Base-by-base conservation (phyloP, 2,888 invertebrate genomes). In the Noctua comes region DNA sequence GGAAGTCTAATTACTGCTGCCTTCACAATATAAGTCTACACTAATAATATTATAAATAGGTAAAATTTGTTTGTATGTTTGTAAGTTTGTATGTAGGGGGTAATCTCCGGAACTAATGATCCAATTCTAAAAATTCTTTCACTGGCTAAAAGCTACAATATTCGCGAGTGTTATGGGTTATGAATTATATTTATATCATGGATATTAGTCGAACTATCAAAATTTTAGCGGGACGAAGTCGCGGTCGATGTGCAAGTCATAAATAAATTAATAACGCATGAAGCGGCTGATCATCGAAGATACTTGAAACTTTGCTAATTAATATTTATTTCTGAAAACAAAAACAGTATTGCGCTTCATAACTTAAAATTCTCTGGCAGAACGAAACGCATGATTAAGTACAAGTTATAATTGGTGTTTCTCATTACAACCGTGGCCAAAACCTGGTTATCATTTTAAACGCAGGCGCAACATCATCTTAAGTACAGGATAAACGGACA, bases 401-500 rank as follows among this genome's bases (percentile, higher is more conserved):
- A 46, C 27, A 43, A 59, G n/a, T 72, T 27, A 54, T 73, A 71
- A 73, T 70, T 51, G 10, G 0, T 36, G 31, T 73, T 72, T 66
- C n/a, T 68, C 24, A 73, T 68, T 64, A 62, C 16, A 65, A n/a
- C 46, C 18, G 46, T 72, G 31, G 27, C 57, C 6, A 62, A 68
- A 73, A 16, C 36, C 36, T 54, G 70, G 70, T 65, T 51, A 79
- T 43, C 8, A 77, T 71, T 65, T 79, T 79, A 77, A 77, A 76
- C 46, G 31, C 18, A 66, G 11, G n/a, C 43, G 66, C 31, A 40
- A 54, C 43, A 77, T 69, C 59, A 69, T 43, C 43, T 59, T 69
- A 72, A 74, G 31, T 72, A 57, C 24, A 36, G 48, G 21, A 74
- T 77, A 84, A 77, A 73, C 48, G 43, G 46, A 85, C 68, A 77